Base-by-base conservation (phyloP, 2,113 vertebrate species). In the Cryptotis parvus region DNA sequence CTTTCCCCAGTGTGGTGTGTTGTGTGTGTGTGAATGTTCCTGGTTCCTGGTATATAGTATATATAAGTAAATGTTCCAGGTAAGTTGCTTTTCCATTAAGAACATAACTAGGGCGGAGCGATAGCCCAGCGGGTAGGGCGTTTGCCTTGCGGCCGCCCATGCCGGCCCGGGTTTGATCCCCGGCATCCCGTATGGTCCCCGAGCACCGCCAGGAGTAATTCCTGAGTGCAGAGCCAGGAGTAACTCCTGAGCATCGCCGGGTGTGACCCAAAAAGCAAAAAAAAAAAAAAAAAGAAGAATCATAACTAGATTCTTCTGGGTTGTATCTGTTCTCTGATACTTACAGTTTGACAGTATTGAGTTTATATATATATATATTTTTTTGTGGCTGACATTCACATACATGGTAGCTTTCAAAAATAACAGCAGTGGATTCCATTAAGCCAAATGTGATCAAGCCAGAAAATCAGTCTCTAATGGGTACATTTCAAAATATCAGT, bases 401-500 rank as follows among this genome's bases (percentile, higher is more conserved):
- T 26, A 85, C 68, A 22, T 81, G 11, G 33, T 45, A 37, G 70
- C 33, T 65, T 87, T 91, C 66, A 70, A 85, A 90, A 95, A n/a
- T 90, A 75, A 85, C 33, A 70, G 1, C 55, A 27, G 33, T 20
- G 24, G 70, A n/a, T 82, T 15, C 31, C 24, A 74, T 89, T 89
- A 66, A 33, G 66, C 73, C 26, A 26, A 26, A 41, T 82, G 35
- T 39, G 73, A 90, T 87, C 1, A 55, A 84, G 52, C 39, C 31
- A 73, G 70, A 69, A 73, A 83, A 69, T 86, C 63, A 76, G 27
- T 39, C 22, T 92, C 63, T 35, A 55, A n/a, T 77, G 61, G 58
- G 6, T 88, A 8, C 37, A 14, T 87, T 91, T 79, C 85, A 74
- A 91, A 91, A 79, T 69, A 20, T 91, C 43, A 82, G 49, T 81